phyloP scores from a whole-genome alignment of 2,113 vertebrate genomes.

The Notiomystis cincta region DNA sequence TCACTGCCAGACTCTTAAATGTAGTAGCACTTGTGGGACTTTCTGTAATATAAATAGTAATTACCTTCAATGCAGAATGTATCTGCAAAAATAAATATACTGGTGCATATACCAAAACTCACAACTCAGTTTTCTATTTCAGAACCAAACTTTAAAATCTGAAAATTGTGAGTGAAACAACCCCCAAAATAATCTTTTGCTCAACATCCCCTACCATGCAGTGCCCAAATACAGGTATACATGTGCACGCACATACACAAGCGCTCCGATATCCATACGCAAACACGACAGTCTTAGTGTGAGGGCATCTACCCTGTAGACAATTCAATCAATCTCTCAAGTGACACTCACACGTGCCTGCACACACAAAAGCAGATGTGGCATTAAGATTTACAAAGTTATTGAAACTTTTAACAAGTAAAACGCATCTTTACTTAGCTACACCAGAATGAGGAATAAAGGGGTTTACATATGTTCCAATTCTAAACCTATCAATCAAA shows the following conservation, averaged over 20 bases:
- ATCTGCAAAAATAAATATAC: constrained; percentile 15
- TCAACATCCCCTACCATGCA: not conserved
- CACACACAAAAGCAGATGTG: constrained; percentile 94
- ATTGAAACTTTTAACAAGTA: constrained; percentile 99
- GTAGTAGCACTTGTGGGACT: constrained; percentile 40
- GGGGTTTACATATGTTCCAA: constrained; percentile 99
- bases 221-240: not conserved
- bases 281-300: not conserved
- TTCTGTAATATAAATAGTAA: constrained; percentile 38
- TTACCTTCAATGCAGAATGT: constrained; percentile 12
- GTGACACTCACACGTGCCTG: constrained; percentile 82
- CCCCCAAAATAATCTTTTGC: not conserved
- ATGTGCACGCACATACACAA: not conserved
- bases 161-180: not conserved
- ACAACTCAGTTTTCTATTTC: not conserved
- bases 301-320: constrained; percentile 68
- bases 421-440: constrained; percentile 89
- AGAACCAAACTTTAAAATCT: not conserved
- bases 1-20: constrained; percentile 46
- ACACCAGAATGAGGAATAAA: constrained; percentile 94
- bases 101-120: not conserved
- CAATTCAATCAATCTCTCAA: constrained; percentile 85
- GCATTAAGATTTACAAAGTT: constrained; percentile 99
- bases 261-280: not conserved
- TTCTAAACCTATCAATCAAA: constrained; percentile 99